A percentile compares a stretch with the other conserved stretches of the same genome.
Conservation (phyloP, 2,797 vertebrate genomes). For the Babyrousa celebensis region DNA sequence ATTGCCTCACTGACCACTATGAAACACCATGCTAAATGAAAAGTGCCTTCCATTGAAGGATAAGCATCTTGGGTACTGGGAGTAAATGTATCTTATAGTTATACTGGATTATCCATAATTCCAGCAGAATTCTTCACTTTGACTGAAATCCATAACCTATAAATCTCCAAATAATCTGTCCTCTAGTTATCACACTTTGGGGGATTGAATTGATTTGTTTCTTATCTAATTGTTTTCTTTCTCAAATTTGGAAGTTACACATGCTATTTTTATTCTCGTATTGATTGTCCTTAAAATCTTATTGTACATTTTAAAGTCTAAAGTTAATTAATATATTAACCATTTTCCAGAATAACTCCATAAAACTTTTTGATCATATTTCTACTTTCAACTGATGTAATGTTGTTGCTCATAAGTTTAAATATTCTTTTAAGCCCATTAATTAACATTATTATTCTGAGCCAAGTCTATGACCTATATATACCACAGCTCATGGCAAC, state of each 20-base stretch:
- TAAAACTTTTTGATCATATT: background rate
- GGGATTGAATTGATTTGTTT: background rate
- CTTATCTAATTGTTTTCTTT: background rate
- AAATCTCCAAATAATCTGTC: background rate
- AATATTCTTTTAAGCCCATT: background rate
- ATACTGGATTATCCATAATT: background rate
- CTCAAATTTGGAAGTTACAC: background rate
- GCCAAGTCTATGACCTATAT: too few relatives aligned
- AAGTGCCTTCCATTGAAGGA: background rate
- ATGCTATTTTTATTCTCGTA: background rate
- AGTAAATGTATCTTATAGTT: background rate
- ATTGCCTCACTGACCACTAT: background rate
- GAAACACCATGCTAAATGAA: background rate
- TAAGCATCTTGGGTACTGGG: background rate
- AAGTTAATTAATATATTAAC: conserved; percentile 22
- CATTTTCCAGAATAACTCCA: background rate
- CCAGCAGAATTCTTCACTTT: background rate
- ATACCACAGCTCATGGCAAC: too few relatives aligned
- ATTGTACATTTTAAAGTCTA: background rate
- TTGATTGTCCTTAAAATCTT: conserved; percentile 1
- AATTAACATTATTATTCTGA: background rate
- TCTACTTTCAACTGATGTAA: background rate
- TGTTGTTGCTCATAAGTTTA: background rate
- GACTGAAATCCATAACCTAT: background rate
- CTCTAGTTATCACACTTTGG: background rate